Evolutionary conservation across 2,888 invertebrate species (phyloP).

Genomic region (Isotomurus palustris): DNA sequence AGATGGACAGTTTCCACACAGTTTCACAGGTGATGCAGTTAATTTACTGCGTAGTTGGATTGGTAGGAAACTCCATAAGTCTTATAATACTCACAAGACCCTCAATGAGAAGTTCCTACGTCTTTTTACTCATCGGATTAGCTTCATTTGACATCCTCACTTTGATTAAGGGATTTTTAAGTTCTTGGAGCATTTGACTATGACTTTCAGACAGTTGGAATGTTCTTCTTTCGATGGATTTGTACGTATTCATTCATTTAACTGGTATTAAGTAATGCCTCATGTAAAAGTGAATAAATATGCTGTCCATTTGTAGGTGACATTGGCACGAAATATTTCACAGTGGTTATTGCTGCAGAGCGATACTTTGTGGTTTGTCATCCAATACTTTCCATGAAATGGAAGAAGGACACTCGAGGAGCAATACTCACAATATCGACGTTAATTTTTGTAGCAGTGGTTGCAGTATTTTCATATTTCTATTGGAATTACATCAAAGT

Average conservation of each 20-base stretch:
- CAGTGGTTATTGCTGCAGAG: background rate
- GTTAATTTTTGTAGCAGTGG: background rate
- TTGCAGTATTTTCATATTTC: background rate
- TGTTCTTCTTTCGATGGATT: background rate
- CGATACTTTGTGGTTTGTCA: background rate
- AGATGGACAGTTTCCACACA: background rate
- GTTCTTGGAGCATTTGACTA: background rate
- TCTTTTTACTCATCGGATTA: background rate
- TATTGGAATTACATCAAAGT: background rate
- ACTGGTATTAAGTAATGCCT: too few species aligned
- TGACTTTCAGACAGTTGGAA: background rate
- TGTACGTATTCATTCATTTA: background rate
- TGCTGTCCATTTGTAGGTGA: background rate
- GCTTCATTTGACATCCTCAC: background rate
- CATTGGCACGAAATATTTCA: background rate
- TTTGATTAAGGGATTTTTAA: background rate
- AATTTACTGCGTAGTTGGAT: background rate
- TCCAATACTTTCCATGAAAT: background rate
- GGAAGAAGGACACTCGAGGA: background rate
- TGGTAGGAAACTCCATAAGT: background rate
- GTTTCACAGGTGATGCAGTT: background rate
- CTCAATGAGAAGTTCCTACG: background rate
- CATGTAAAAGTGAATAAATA: background rate
- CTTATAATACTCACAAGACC: background rate
- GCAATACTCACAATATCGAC: background rate